Conservation (phyloP, 2,113 vertebrate species). For the Cervus canadensis region DNA sequence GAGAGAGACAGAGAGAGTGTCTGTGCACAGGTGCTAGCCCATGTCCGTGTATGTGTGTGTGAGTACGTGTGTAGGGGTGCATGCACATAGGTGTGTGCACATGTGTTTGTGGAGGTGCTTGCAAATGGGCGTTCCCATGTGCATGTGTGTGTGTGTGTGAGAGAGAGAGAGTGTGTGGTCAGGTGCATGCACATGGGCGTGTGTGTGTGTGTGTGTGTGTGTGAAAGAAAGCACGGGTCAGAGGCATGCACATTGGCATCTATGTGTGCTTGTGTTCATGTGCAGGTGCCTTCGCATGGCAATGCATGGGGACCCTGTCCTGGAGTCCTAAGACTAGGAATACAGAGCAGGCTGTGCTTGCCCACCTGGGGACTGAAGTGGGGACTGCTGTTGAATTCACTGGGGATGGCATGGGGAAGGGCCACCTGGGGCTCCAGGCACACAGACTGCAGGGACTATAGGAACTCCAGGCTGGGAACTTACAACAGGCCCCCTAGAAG, state of each 20-base stretch:
- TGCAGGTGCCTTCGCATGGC: neutral
- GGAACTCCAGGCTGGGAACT: neutral
- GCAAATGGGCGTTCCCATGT: neutral
- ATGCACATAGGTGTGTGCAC: neutral
- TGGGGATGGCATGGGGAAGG: accelerated
- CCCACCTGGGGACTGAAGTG: neutral
- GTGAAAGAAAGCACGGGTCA: no score
- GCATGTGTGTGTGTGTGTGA: neutral
- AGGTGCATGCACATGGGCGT: neutral
- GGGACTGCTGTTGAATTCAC: neutral
- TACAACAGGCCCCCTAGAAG: accelerated
- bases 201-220: no score
- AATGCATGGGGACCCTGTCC: neutral
- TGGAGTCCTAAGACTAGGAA: neutral
- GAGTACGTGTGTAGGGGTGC: neutral
- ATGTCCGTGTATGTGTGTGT: neutral
- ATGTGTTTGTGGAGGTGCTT: neutral
- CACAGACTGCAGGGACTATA: neutral
- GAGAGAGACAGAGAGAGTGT: neutral
- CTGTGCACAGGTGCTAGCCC: neutral
- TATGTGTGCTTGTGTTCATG: neutral
- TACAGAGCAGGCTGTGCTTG: neutral
- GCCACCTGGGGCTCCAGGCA: neutral
- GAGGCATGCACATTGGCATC: neutral
- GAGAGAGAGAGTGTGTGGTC: neutral